Base-by-base conservation (phyloP, 2,113 vertebrate genomes). In the Plecturocebus donacophilus region DNA sequence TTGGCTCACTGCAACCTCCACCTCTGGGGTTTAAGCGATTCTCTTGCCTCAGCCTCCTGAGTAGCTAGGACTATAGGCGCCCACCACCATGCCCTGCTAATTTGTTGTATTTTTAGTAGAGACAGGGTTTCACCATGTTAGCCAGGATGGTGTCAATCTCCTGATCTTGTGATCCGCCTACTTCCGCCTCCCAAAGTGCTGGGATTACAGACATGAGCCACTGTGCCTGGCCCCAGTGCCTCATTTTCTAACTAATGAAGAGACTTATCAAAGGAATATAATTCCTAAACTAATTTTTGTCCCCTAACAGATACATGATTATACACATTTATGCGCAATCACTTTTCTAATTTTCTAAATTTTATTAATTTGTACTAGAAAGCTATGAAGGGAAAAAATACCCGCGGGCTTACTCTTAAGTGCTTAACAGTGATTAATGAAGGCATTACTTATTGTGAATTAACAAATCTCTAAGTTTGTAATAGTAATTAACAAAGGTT, bases 321-420 rank as follows among this genome's bases (percentile, higher is more conserved):
- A 58, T 70, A 88, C 19, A 92, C 16, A 91, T 52, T 42, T 88
- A 66, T 47, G 25, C 27, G 47, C 32, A 77, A 68, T 52, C 68
- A 40, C 49, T 80, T 80, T 80, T 80, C 14, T 83, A 79, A 56
- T 68, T 58, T 90, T 87, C 83, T 75, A 92, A 83, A 80, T 87
- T 82, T 68, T 35, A 87, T 54, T 90, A 85, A 92, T 90, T 73
- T 83, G 42, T 56, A 90, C 58, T 77, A 83, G 38, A 77, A 91
- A 91, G n/a, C 13, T 45, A 52, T 2, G 6, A 87, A 91, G 89
- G 47, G 21, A 75, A 90, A 90, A 96, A 91, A 87, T 35, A 71
- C 4, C 42, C 2, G 19, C 38, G n/a, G 49, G 71, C 30, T 64
- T 79, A 10, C 52, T 47, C 88, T 91, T 35, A 68, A 35, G 56